Conservation (phyloP, 2,113 vertebrate species). For the Ovibos moschatus region DNA sequence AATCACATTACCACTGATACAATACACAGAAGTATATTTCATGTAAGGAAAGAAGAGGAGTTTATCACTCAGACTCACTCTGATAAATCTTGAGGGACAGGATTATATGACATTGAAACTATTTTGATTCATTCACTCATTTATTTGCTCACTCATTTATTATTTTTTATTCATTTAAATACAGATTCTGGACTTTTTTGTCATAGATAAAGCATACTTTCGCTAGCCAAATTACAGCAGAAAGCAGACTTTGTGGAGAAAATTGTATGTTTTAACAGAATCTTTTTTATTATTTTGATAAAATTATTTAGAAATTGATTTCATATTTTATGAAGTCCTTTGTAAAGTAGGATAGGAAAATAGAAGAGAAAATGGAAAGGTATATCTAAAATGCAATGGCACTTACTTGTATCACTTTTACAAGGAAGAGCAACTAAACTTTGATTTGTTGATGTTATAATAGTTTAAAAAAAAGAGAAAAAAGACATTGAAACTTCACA, state of each 20-base stretch:
- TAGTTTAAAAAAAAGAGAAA: background rate
- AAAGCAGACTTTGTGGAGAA: background rate
- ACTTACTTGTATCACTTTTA: background rate
- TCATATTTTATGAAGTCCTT: background rate
- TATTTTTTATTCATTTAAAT: background rate
- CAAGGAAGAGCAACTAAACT: background rate
- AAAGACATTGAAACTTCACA: background rate
- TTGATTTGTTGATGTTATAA: background rate
- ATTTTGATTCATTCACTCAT: background rate
- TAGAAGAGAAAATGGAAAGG: background rate
- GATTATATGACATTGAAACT: background rate
- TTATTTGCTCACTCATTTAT: background rate
- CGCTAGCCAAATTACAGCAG: background rate
- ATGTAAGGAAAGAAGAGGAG: background rate
- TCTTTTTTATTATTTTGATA: background rate
- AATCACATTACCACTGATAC: background rate
- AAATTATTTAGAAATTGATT: background rate
- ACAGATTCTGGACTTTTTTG: background rate
- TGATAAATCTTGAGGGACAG: background rate
- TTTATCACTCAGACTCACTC: background rate
- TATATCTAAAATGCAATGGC: background rate
- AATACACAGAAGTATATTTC: background rate
- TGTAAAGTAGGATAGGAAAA: background rate
- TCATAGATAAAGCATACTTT: background rate
- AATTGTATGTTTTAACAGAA: background rate